Conservation (phyloP, 2,797 vertebrate species). For the Phaenicophaeus curvirostris region DNA sequence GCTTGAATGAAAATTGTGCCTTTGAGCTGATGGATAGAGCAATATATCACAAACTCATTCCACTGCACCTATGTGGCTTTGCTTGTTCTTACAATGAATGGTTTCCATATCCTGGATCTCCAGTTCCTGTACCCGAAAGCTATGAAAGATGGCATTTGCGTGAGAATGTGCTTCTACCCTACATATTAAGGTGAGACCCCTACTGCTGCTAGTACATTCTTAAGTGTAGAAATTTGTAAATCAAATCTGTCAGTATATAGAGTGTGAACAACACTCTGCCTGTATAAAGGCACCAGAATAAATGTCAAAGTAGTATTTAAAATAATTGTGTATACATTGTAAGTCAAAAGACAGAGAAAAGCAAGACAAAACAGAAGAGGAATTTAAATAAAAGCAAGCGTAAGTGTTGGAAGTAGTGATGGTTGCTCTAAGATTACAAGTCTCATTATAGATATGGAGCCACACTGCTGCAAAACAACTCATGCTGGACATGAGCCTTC, state of each 20-base stretch:
- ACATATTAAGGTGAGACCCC: neutral
- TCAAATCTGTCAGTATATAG: neutral
- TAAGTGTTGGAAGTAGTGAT: neutral
- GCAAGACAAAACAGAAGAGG: neutral
- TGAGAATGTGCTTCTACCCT: neutral
- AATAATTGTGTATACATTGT: neutral
- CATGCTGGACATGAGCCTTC: neutral
- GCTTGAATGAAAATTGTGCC: neutral
- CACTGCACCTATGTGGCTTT: neutral
- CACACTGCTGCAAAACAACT: neutral
- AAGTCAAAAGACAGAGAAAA: neutral
- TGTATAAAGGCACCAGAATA: neutral
- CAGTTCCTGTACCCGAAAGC: neutral
- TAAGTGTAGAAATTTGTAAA: neutral
- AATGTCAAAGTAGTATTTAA: neutral
- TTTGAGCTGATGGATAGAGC: constrained; percentile 27
- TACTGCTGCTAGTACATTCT: neutral
- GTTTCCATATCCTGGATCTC: neutral
- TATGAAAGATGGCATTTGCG: neutral
- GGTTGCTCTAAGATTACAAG: neutral
- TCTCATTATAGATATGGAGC: neutral
- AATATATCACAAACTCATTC: constrained; percentile 54
- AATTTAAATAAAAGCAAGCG: neutral
- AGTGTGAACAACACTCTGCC: neutral
- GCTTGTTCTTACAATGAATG: constrained; percentile 41